Conservation (phyloP, 2,888 invertebrate genomes). For the Eupithecia tripunctaria region DNA sequence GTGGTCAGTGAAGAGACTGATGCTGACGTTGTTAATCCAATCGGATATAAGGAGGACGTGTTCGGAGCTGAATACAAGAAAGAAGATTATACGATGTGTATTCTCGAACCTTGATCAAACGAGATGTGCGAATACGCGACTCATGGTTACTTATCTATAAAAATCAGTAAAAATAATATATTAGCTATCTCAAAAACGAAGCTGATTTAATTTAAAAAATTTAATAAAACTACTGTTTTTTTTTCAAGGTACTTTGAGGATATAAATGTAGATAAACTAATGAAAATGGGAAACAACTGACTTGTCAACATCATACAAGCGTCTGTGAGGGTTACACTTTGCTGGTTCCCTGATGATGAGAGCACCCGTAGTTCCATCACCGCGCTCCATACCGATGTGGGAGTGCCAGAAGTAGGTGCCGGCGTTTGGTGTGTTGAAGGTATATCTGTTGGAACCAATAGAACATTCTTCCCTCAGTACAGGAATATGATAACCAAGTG, state of each 20-base stretch:
- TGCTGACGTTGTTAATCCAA: constrained; percentile 87
- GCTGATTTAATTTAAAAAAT: too few species aligned
- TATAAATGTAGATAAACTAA: not conserved
- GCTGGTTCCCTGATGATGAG: constrained; percentile 80
- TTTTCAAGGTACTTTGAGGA: too few species aligned
- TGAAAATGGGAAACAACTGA: constrained; percentile 19
- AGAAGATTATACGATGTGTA: not conserved
- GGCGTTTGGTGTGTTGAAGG: constrained; percentile 85
- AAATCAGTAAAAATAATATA: too few species aligned
- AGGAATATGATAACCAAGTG: too few species aligned
- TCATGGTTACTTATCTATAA: too few species aligned
- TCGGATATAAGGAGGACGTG: constrained; percentile 88
- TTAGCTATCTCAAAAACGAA: too few species aligned
- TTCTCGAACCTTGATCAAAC: too few species aligned
- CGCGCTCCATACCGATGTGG: constrained; percentile 87
- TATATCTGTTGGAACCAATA: constrained; percentile 70
- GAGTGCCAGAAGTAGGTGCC: constrained; percentile 90
- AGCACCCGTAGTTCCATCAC: constrained; percentile 89
- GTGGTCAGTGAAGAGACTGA: constrained; percentile 88
- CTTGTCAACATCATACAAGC: constrained; percentile 37
- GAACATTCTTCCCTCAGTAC: too few species aligned
- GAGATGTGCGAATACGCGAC: too few species aligned
- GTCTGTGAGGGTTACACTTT: constrained; percentile 18
- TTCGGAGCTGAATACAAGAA: constrained; percentile 60
- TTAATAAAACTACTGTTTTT: too few species aligned